Evolutionary conservation across 1,140 invertebrate genomes (phyloP).

Genomic region (Hypothenemus hampei): DNA sequence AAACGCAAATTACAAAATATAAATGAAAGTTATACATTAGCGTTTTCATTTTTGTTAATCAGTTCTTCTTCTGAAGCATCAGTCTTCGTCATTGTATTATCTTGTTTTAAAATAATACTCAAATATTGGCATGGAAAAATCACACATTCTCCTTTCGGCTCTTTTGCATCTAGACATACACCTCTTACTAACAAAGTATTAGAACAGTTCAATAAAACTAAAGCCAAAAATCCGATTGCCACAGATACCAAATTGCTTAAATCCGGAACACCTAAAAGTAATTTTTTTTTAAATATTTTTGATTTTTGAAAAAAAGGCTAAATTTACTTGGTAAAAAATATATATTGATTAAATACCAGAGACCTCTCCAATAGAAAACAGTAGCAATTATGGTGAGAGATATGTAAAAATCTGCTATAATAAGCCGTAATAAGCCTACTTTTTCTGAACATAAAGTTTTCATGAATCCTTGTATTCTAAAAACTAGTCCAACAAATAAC

Average conservation of each 20-base stretch:
- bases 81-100: slow-evolving; percentile 5
- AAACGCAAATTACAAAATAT: background rate
- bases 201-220: slow-evolving; percentile 73
- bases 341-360: slow-evolving; percentile 72
- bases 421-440: slow-evolving; percentile 57
- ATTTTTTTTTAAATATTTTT: background rate
- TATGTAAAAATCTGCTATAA: slow-evolving; percentile 68
- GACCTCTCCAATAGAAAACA: slow-evolving; percentile 79
- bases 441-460: slow-evolving; percentile 60
- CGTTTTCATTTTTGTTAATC: background rate
- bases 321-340: slow-evolving; percentile 65
- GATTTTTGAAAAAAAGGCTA: background rate
- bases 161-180: slow-evolving; percentile 77
- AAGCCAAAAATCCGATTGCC: slow-evolving; percentile 61
- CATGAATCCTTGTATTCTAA: slow-evolving; percentile 67
- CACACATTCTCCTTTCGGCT: slow-evolving; percentile 70
- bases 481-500: slow-evolving; percentile 61
- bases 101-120: slow-evolving; percentile 40
- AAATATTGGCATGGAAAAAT: slow-evolving; percentile 76
- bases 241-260: slow-evolving; percentile 73
- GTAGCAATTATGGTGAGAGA: slow-evolving; percentile 72
- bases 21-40: background rate
- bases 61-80: background rate
- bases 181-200: slow-evolving; percentile 77
- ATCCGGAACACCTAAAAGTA: slow-evolving; percentile 54